Base-by-base conservation (phyloP, 2,888 invertebrate species). In the Colostygia pectinataria region DNA sequence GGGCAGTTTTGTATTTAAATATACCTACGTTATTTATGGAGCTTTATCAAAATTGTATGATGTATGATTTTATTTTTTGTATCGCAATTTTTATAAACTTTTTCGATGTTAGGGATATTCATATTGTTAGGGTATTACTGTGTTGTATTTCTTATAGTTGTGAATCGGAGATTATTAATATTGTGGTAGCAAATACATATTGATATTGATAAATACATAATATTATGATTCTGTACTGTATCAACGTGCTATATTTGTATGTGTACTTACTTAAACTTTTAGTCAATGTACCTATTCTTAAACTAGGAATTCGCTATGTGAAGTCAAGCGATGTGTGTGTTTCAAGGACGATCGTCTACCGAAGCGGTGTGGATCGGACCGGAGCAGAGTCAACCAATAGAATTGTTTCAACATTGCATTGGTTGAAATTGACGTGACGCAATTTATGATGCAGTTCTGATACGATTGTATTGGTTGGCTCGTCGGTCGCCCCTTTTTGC, bases 51-150 rank as follows among this genome's bases (percentile, higher is more conserved):
- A 66, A 46, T 38, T 38, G 24, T 65, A 62, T 63, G 51, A 65
- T 38, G 24, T 65, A 62, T 63, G 51, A 65, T 68, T 66, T 72
- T 68, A 68, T 73, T 71, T 71, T 74, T 75, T 71, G 65, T 73
- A 73, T 71, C 63, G 68, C 62, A 39, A 61, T 65, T 70, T 67
- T 65, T 67, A 63, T 67, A 72, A 65, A 65, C 66, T 67, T 74
- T 63, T 69, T 62, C 59, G 65, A 67, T 60, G 64, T 64, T 49
- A 59, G 59, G 54, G 48, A 56, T 41, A 47, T 55, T 56, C 46
- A 52, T n/a, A n/a, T n/a, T n/a, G n/a, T n/a, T n/a, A n/a, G n/a
- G 61, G 54, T 55, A 55, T 60, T 6, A 15, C 2, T 62, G 46
- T 56, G 51, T 50, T 57, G 61, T 60, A 53, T 51, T 62, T 57